A percentile compares a stretch with the other conserved stretches of the same genome.
Evolutionary conservation across 2,888 invertebrate species (phyloP).

Genomic region (Drosophila bunnanda): DNA sequence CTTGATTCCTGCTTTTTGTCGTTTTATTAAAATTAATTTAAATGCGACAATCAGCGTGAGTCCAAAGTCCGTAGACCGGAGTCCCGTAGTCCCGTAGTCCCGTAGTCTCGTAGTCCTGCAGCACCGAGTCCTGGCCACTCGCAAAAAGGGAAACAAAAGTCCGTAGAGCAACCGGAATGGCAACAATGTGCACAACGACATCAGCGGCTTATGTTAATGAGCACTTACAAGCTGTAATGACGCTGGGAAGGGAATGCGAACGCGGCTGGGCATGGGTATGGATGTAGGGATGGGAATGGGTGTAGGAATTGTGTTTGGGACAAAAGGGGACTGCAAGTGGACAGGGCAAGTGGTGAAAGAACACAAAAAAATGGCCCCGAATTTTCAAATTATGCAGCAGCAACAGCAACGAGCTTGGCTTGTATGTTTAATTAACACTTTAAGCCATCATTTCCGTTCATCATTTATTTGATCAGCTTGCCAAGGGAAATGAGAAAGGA

Average conservation of each 20-base stretch:
- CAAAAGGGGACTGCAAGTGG: slow-evolving; percentile 15
- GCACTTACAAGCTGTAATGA: slow-evolving; percentile 68
- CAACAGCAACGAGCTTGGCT: slow-evolving; percentile 18
- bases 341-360: slow-evolving; percentile 17
- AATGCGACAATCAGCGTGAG: slow-evolving; percentile 58
- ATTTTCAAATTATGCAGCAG: slow-evolving; percentile 43
- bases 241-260: slow-evolving; percentile 31
- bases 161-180: slow-evolving; percentile 14
- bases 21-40: slow-evolving; percentile 75
- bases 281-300: slow-evolving; percentile 14
- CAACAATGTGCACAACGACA: slow-evolving; percentile 47
- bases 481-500: not conserved
- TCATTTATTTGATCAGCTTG: slow-evolving; percentile 59
- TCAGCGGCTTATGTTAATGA: slow-evolving; percentile 73
- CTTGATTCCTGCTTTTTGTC: slow-evolving; percentile 49
- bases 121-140: slow-evolving; percentile 9
- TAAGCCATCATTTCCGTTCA: slow-evolving; percentile 69
- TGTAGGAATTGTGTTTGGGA: slow-evolving; percentile 13
- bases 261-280: slow-evolving; percentile 20
- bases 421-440: slow-evolving; percentile 76
- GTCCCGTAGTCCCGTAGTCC: slow-evolving; percentile 1
- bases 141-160: slow-evolving; percentile 34
- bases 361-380: slow-evolving; percentile 21
- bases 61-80: slow-evolving; percentile 9
- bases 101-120: not conserved